These are phyloP conservation scores for Lutra lutra DNA, from an alignment of 2,797 vertebrate genomes.

Conservation along the genomic window DNA sequence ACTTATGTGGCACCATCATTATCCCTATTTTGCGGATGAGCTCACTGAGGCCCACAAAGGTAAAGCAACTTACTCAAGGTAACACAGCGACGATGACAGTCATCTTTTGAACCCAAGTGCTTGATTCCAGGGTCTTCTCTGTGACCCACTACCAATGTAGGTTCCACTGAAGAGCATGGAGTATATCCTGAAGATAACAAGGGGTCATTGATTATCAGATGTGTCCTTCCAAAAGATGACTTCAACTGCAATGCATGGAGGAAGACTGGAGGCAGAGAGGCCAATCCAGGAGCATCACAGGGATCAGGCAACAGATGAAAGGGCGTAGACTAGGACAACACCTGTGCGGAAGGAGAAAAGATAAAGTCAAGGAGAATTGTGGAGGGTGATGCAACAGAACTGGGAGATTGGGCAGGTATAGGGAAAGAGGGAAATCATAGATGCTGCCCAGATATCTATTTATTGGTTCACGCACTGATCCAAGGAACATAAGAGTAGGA, in stretches of 20 bases:
- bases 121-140: neutral
- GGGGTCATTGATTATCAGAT: neutral
- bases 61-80: neutral
- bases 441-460: neutral
- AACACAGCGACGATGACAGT: neutral
- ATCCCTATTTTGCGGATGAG: neutral
- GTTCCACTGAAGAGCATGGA: neutral
- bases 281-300: neutral
- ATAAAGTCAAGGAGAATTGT: neutral
- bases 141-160: neutral
- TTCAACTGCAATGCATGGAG: neutral
- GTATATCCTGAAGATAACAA: neutral
- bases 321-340: neutral
- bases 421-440: neutral
- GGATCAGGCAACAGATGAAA: neutral
- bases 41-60: neutral
- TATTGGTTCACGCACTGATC: neutral
- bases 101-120: neutral
- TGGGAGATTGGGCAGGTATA: neutral
- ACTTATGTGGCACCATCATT: neutral
- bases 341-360: neutral
- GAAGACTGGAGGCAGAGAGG: neutral
- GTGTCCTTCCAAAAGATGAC: neutral
- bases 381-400: neutral
- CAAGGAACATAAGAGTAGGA: neutral